Percentiles rank a stretch among this genome's conserved stretches.
phyloP scores from a whole-genome alignment of 2,113 vertebrate species.

The Dasyurus viverrinus region DNA sequence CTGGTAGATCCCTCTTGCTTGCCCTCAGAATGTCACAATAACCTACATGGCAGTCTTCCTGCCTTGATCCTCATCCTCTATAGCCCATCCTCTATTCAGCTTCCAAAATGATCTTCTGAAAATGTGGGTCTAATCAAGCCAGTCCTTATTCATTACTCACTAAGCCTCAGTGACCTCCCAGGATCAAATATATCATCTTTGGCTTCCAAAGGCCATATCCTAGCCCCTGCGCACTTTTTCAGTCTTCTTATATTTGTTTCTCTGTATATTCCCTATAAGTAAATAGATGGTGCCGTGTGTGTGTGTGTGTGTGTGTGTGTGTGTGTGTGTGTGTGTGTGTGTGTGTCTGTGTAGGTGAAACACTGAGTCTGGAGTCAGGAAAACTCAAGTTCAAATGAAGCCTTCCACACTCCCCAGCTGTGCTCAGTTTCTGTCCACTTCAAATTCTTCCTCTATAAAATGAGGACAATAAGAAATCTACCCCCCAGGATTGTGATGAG shows the following conservation, averaged over 20 bases:
- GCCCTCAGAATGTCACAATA: neutral
- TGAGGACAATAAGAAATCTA: neutral
- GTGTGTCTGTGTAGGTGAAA: accelerated
- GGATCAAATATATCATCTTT: neutral
- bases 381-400: neutral
- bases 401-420: neutral
- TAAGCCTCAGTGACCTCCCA: neutral
- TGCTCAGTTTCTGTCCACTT: neutral
- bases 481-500: neutral
- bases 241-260: neutral
- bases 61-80: neutral
- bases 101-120: neutral
- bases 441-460: neutral
- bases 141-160: neutral
- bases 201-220: neutral
- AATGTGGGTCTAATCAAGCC: too few relatives aligned
- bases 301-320: neutral
- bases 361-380: neutral
- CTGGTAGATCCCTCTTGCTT: neutral
- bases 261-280: neutral
- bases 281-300: neutral
- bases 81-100: neutral
- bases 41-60: neutral
- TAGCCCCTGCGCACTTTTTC: neutral
- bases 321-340: neutral